A percentile compares a stretch with the other conserved stretches of the same genome.
Evolutionary conservation across 2,113 vertebrate genomes (phyloP).

Genomic region (Vulpes ferrilata): DNA sequence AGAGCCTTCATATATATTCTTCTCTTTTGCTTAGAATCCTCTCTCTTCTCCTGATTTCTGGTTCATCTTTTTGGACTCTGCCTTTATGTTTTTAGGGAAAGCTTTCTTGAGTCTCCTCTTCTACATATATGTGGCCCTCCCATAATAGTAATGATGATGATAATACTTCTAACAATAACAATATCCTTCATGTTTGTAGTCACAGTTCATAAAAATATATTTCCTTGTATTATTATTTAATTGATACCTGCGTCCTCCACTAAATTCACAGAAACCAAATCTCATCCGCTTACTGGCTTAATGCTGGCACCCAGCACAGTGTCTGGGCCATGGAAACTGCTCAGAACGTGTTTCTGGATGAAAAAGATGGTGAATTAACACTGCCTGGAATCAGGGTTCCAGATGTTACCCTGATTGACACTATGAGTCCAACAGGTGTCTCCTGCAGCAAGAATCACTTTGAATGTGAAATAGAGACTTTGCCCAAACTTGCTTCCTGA

Average conservation of each 20-base stretch:
- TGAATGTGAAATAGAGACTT: not conserved
- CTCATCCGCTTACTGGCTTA: not conserved
- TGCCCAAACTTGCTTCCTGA: not conserved
- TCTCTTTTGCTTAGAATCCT: not conserved
- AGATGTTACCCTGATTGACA: not conserved
- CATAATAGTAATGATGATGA: not conserved
- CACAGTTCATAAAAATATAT: not conserved
- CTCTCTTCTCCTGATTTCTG: not conserved
- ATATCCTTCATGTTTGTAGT: not conserved
- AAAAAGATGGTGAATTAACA: not conserved
- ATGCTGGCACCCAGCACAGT: not conserved
- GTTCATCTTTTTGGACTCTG: not conserved
- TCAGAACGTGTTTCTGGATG: not conserved
- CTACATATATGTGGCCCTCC: not conserved
- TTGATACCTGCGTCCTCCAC: not conserved
- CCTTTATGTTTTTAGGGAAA: not conserved
- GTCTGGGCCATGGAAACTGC: not conserved
- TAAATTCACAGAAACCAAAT: not conserved
- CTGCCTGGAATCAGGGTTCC: not conserved
- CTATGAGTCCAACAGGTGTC: not conserved
- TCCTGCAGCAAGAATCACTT: not conserved
- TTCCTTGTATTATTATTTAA: not conserved
- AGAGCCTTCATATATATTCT: not conserved
- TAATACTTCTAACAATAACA: not conserved
- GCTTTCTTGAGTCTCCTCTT: not conserved